Conservation (phyloP, 2,797 vertebrate genomes). For the Anolis apletophallus region DNA sequence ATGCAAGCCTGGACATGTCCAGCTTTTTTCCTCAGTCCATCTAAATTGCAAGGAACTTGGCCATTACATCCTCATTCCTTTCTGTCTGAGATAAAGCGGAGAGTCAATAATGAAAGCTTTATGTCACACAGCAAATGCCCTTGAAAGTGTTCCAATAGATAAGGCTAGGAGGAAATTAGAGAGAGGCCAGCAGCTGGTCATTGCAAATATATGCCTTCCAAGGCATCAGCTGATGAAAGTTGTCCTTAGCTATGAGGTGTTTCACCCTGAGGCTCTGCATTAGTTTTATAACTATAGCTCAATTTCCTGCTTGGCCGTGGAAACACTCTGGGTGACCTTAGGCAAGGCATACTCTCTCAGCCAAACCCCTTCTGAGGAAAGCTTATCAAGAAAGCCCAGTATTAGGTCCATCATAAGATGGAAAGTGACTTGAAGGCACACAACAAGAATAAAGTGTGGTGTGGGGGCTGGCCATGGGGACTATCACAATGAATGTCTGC, state of each 20-base stretch:
- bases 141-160: slow-evolving; percentile 65
- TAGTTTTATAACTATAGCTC: slow-evolving; percentile 36
- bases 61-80: slow-evolving; percentile 71
- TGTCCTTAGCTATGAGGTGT: slow-evolving; percentile 32
- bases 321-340: no score
- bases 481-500: not conserved
- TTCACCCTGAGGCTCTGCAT: slow-evolving; percentile 20
- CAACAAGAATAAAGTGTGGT: no score
- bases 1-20: slow-evolving; percentile 67
- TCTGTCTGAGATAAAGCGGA: slow-evolving; percentile 64
- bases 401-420: no score
- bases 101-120: slow-evolving; percentile 61
- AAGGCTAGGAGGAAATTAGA: slow-evolving; percentile 61
- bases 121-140: not conserved
- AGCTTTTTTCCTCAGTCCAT: slow-evolving; percentile 47
- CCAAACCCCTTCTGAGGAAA: no score
- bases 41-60: slow-evolving; percentile 2
- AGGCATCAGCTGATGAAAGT: slow-evolving; percentile 40
- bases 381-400: no score
- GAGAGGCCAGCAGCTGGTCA: not conserved
- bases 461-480: not conserved
- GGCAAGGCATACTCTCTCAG: no score
- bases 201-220: slow-evolving; percentile 43
- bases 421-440: no score
- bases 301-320: not conserved